These are phyloP conservation scores for Oceanites oceanicus DNA, from an alignment of 2,113 vertebrate genomes.

Conservation along the genomic window DNA sequence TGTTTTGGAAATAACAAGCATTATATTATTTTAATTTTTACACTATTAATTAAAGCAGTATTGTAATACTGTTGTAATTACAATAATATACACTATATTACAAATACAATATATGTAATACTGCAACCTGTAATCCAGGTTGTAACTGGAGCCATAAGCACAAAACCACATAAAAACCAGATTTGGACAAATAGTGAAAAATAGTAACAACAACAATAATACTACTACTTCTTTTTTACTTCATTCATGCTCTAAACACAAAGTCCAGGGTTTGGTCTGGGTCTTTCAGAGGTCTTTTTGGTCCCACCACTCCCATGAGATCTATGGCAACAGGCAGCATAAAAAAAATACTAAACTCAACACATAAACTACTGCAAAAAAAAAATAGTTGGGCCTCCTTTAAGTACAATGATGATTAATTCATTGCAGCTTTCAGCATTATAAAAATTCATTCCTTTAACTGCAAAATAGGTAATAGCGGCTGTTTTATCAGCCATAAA, in stretches of 20 bases:
- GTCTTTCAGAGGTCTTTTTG: neutral
- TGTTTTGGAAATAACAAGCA: neutral
- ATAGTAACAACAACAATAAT: neutral
- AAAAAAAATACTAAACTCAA: neutral
- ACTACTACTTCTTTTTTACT: neutral
- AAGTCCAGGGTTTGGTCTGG: neutral
- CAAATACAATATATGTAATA: no score
- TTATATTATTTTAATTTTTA: conserved; percentile 1
- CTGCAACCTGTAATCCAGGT: neutral
- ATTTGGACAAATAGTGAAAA: neutral
- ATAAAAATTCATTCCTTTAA: neutral
- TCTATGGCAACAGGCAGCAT: neutral
- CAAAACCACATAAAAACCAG: neutral
- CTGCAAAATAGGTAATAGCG: neutral
- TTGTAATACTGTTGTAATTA: no score
- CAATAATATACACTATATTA: no score
- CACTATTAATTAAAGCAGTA: neutral
- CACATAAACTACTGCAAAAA: neutral
- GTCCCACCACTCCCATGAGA: neutral
- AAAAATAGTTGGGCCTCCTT: neutral
- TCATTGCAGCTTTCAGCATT: neutral
- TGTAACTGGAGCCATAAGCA: neutral
- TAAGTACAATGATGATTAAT: neutral
- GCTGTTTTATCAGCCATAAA: neutral
- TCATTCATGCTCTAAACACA: neutral